Percentiles rank a stretch among this genome's conserved stretches.
phyloP scores from a whole-genome alignment of 2,113 vertebrate genomes.

The Chamaea fasciata region DNA sequence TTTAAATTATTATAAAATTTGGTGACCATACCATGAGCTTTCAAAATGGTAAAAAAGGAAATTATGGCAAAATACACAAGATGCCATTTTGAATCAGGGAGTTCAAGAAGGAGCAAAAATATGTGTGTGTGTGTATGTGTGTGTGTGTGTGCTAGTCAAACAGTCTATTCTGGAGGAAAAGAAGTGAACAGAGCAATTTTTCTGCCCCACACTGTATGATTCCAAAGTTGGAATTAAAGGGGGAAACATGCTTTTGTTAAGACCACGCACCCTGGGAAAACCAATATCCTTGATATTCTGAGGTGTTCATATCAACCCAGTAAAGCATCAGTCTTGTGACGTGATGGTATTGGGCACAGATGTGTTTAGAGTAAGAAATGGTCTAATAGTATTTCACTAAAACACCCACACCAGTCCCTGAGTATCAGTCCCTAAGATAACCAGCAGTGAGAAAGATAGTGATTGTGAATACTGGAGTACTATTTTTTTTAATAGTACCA shows the following conservation, averaged over 20 bases:
- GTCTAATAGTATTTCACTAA: background rate
- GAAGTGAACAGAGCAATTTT: background rate
- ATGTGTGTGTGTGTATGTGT: background rate
- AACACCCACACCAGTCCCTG: background rate
- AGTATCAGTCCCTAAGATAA: background rate
- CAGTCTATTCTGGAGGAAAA: background rate
- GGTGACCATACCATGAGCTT: background rate
- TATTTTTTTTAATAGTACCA: background rate
- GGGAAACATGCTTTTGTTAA: background rate
- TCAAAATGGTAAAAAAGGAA: background rate
- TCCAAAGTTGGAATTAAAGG: background rate
- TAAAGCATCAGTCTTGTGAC: background rate
- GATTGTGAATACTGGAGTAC: background rate
- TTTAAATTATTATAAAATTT: background rate
- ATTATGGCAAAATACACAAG: background rate
- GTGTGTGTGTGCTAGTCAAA: background rate
- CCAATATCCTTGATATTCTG: background rate
- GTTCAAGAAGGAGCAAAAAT: background rate
- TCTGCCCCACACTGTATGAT: background rate
- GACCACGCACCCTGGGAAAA: background rate
- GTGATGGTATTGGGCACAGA: background rate
- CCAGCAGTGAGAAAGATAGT: background rate
- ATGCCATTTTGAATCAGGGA: background rate
- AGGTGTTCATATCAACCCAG: background rate
- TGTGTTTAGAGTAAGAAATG: background rate